A percentile compares a stretch with the other conserved stretches of the same genome.
Conservation (phyloP, 2,888 invertebrate species). For the Drosophila seclusa region DNA sequence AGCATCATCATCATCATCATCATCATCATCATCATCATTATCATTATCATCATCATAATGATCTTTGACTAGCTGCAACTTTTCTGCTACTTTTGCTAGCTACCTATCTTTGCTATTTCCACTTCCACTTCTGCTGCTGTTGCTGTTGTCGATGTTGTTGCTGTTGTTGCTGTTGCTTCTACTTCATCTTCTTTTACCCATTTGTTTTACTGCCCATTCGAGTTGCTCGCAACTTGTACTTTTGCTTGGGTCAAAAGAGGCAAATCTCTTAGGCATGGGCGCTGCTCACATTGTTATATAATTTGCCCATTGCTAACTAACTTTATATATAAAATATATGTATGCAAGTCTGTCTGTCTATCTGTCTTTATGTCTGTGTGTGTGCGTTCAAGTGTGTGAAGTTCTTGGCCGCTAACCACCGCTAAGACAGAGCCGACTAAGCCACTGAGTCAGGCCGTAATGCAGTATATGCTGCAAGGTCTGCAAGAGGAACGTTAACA, state of each 20-base stretch:
- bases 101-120: slow-evolving; percentile 37
- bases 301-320: slow-evolving; percentile 64
- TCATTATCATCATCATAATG: slow-evolving; percentile 11
- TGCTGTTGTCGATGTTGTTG: slow-evolving; percentile 1
- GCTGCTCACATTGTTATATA: slow-evolving; percentile 72
- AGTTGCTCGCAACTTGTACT: slow-evolving; percentile 64
- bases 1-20: slow-evolving; percentile 9
- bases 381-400: slow-evolving; percentile 72
- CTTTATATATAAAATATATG: slow-evolving; percentile 22
- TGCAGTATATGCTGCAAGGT: slow-evolving; percentile 27
- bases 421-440: slow-evolving; percentile 46
- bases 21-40: slow-evolving; percentile 3
- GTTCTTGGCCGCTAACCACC: slow-evolving; percentile 70
- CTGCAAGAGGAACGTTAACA: slow-evolving; percentile 24
- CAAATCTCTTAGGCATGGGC: slow-evolving; percentile 51
- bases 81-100: slow-evolving; percentile 52
- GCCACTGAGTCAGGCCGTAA: slow-evolving; percentile 41
- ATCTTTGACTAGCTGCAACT: slow-evolving; percentile 32
- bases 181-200: slow-evolving; percentile 33
- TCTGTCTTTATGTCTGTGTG: slow-evolving; percentile 2
- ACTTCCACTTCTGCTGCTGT: slow-evolving; percentile 37
- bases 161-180: slow-evolving; percentile 5
- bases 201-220: slow-evolving; percentile 38
- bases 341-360: neutral
- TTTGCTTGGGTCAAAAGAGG: slow-evolving; percentile 58